These are phyloP conservation scores for Alca torda DNA, from an alignment of 2,797 vertebrate species.

Conservation along the genomic window DNA sequence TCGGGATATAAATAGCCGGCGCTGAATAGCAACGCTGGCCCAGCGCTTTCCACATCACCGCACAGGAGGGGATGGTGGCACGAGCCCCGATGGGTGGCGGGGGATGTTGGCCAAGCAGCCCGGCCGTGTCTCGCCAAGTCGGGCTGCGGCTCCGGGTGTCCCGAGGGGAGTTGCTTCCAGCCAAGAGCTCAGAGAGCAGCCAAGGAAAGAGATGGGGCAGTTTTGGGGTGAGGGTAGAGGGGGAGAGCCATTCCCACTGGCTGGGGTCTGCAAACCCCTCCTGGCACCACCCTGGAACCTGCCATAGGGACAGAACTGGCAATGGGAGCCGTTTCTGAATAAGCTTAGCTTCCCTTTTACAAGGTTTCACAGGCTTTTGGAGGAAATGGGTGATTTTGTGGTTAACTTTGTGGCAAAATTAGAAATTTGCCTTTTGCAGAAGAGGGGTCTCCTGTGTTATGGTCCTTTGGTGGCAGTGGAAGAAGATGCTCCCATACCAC, in stretches of 20 bases:
- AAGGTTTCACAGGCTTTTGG: background rate
- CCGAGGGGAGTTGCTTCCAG: background rate
- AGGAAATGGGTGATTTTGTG: background rate
- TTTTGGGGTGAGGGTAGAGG: background rate
- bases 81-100: rapidly evolving
- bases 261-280: background rate
- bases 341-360: background rate
- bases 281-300: rapidly evolving
- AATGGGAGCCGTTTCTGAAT: background rate
- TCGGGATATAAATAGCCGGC: slow-evolving; percentile 29
- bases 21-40: slow-evolving; percentile 24
- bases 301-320: rapidly evolving
- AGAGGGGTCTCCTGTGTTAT: background rate
- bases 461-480: background rate
- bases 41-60: background rate
- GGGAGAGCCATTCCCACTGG: rapidly evolving
- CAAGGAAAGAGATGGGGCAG: background rate
- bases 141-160: background rate
- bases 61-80: background rate
- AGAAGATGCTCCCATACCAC: background rate
- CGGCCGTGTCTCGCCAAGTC: rapidly evolving
- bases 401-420: background rate
- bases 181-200: background rate
- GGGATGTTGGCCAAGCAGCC: rapidly evolving
- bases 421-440: background rate